Evolutionary conservation across 37 sponge, comb jelly and placozoan genomes (phyloP).

Genomic region (Chondrosia reniformis): DNA sequence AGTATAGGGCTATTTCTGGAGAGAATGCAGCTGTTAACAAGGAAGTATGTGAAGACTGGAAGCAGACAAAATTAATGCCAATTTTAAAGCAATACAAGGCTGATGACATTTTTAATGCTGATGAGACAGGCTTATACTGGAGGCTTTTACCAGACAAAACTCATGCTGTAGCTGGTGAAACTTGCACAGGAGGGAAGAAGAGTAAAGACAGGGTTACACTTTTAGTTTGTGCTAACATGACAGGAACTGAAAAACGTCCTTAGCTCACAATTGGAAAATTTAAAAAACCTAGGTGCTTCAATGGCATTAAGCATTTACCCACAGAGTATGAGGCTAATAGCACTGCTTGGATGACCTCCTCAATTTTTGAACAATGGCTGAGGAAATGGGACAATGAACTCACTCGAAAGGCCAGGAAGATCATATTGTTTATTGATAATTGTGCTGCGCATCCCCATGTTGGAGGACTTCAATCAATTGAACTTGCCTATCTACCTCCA

Average conservation of each 20-base stretch:
- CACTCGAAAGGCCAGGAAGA: neutral
- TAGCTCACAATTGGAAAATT: constrained; percentile 6
- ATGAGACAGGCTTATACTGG: too few relatives aligned
- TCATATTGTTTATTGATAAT: constrained; percentile 17
- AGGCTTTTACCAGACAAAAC: constrained; percentile 16
- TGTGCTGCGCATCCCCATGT: constrained; percentile 19
- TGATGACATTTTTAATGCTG: constrained; percentile 10
- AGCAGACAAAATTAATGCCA: neutral
- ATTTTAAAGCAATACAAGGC: neutral
- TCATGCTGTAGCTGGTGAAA: neutral
- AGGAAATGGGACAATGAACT: neutral
- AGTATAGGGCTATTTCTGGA: neutral
- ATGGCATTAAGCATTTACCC: neutral
- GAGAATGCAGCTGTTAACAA: neutral
- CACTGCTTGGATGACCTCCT: constrained; percentile 27
- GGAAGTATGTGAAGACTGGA: neutral
- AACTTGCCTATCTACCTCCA: constrained; percentile 12
- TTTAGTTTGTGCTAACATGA: constrained; percentile 23
- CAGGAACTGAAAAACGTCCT: constrained; percentile 20
- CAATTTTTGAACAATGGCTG: constrained; percentile 16
- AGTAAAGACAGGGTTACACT: constrained; percentile 13
- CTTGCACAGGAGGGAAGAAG: constrained; percentile 25
- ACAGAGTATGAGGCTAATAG: constrained; percentile 1
- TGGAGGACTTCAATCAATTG: neutral
- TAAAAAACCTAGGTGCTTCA: constrained; percentile 22